Conservation (phyloP, 1,140 invertebrate species). For the Chironomus striatipennis region DNA sequence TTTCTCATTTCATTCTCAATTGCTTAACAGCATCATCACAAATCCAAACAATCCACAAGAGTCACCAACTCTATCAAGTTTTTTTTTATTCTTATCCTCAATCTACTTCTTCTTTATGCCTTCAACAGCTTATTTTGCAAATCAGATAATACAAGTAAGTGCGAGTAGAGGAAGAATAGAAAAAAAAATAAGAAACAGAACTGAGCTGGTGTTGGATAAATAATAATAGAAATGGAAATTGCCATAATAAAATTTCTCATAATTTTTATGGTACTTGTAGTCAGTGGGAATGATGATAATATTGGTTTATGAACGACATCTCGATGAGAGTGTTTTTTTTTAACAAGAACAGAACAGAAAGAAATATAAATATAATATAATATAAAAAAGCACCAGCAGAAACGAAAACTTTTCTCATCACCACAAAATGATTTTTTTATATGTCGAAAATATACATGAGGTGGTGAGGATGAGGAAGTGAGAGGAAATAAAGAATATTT, state of each 20-base stretch:
- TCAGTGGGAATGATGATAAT: slow-evolving; percentile 12
- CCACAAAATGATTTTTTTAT: background rate
- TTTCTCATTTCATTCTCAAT: too few species aligned
- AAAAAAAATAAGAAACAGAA: background rate
- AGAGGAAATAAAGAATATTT: background rate
- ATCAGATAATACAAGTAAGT: background rate
- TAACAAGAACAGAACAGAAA: background rate
- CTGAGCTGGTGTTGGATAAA: slow-evolving; percentile 6
- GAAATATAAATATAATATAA: background rate
- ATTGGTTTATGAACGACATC: slow-evolving; percentile 12
- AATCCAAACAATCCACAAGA: too few species aligned
- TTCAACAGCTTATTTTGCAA: background rate
- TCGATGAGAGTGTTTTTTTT: background rate
- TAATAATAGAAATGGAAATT: slow-evolving; percentile 6
- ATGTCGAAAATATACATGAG: background rate
- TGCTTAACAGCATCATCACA: too few species aligned
- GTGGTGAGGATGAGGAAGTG: too few species aligned
- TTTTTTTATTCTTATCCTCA: too few species aligned
- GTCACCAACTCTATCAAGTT: too few species aligned
- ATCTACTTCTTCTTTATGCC: too few species aligned
- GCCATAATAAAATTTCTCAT: slow-evolving; percentile 14
- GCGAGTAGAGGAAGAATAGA: background rate
- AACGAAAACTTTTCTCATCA: slow-evolving; percentile 7
- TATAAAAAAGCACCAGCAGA: background rate
- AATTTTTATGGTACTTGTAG: slow-evolving; percentile 14